Conservation (phyloP, 53 echinoderm and acorn worm genomes). For the Luidia sarsii region DNA sequence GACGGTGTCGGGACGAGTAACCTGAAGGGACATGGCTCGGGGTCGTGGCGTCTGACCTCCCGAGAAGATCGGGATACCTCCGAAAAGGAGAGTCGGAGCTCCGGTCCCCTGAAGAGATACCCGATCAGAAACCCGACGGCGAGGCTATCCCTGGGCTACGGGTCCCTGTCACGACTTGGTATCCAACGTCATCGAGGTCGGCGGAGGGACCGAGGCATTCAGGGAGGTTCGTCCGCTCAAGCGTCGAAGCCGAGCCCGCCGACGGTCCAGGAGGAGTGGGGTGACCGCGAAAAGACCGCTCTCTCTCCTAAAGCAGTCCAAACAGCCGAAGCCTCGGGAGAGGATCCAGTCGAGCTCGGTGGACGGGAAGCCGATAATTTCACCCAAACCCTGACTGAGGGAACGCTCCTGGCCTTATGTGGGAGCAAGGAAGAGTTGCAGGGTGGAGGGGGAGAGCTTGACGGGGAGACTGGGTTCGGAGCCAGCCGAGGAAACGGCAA, state of each 20-base stretch:
- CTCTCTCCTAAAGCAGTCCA: too few species aligned
- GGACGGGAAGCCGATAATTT: neutral
- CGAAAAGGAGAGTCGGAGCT: neutral
- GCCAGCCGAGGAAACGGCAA: too few species aligned
- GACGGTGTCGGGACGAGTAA: too few species aligned
- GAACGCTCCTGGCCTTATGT: neutral
- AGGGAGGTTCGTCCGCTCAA: too few species aligned
- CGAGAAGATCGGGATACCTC: too few species aligned
- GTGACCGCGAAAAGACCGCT: too few species aligned
- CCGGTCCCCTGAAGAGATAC: constrained; percentile 12
- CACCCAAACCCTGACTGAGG: neutral
- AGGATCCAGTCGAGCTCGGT: neutral
- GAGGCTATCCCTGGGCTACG: neutral
- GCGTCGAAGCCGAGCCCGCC: too few species aligned
- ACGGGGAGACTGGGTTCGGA: too few species aligned
- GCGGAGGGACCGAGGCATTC: neutral
- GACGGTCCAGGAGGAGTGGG: too few species aligned
- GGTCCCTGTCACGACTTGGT: neutral
- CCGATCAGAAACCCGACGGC: too few species aligned
- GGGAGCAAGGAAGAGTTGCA: neutral
- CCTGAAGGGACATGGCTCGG: too few species aligned
- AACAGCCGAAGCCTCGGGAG: constrained; percentile 2
- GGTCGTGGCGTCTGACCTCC: neutral
- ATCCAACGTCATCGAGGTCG: neutral
- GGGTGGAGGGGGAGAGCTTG: neutral